Percentiles rank a stretch among this genome's conserved stretches.
These are phyloP conservation scores for Dilophus febrilis DNA, from an alignment of 2,888 invertebrate genomes.

Conservation along the genomic window DNA sequence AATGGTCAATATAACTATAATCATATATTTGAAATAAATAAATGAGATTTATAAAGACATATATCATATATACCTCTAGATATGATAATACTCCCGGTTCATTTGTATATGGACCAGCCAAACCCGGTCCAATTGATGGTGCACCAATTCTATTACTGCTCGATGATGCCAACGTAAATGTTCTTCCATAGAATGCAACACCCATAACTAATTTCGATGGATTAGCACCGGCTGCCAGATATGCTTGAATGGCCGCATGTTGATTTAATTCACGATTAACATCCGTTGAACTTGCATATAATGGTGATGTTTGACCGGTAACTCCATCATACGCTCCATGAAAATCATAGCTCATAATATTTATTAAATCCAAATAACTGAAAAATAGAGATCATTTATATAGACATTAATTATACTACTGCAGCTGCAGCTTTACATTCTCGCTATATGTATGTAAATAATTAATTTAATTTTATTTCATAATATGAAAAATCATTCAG, in stretches of 20 bases:
- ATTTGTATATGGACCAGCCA: slow-evolving; percentile 32
- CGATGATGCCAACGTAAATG: slow-evolving; percentile 26
- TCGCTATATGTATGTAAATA: too few species aligned
- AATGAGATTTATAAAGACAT: too few species aligned
- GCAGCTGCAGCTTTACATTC: too few species aligned
- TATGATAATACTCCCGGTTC: slow-evolving; percentile 35
- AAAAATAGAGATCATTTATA: too few species aligned
- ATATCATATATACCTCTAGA: slow-evolving; percentile 33
- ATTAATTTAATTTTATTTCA: too few species aligned
- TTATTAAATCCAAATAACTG: slow-evolving; percentile 34
- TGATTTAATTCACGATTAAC: slow-evolving; percentile 23
- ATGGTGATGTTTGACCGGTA: slow-evolving; percentile 35
- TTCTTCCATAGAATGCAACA: slow-evolving; percentile 27
- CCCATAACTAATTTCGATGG: slow-evolving; percentile 26
- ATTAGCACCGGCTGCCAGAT: slow-evolving; percentile 24
- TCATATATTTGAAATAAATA: too few species aligned
- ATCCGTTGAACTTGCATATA: slow-evolving; percentile 21
- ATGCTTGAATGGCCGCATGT: slow-evolving; percentile 26
- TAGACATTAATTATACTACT: too few species aligned
- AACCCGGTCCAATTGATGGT: slow-evolving; percentile 26
- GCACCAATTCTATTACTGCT: slow-evolving; percentile 29
- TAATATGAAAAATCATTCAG: too few species aligned
- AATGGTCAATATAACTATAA: too few species aligned
- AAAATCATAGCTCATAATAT: slow-evolving; percentile 40
- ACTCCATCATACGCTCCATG: slow-evolving; percentile 34